Evolutionary conservation across 2,888 invertebrate genomes (phyloP), one percentile per base, ranked within the genome.

Genomic region (Macaria notata): DNA sequence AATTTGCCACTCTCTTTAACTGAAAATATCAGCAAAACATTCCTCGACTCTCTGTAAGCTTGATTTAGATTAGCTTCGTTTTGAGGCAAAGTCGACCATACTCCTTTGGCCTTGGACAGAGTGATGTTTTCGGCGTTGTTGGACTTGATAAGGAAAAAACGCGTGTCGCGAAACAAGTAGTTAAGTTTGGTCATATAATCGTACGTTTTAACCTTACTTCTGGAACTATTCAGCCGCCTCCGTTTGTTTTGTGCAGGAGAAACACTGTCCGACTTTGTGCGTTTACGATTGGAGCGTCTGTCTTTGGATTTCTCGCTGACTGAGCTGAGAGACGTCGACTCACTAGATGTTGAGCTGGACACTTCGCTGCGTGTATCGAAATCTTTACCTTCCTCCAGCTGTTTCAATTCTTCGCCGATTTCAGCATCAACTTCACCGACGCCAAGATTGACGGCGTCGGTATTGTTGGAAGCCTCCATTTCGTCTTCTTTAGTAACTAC

Each of bases 1-100:
- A 97, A 97, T 83, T 97, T 97, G 44, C 98, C 99, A 90, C 98
- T 99, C 91, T 99, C 99, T 84, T 98, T 98, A 0, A 99, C 99
- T 54, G 99, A 99, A 92, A 98, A 99, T 77, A 99, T 96, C 52
- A 99, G 92, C 63, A 99, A 92, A 5, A 99, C 98, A 91, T 99
- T 99, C 75, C 98, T 94, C 36, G 96, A 96, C 81, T 98, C 98
- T 81, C 95, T 94, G 75, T 95, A 98, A 0, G 99, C 98, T 88
- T 97, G 97, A 88, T 98, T 99, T 51, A 99, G 93, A 86, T 98
- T 98, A 1, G 97, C 95, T 92, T 99, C 99, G 86, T 99, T 99
- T 83, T 98, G 98, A 3, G 98, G 98, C 57, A 98, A 93, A 3
- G 99, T 99, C 3, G 99, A 98, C 99, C 99, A 99, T 4, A 99